Percentiles rank a stretch among this genome's conserved stretches.
Evolutionary conservation across 2,113 vertebrate genomes (phyloP).

Genomic region (Hypanus sabinus): DNA sequence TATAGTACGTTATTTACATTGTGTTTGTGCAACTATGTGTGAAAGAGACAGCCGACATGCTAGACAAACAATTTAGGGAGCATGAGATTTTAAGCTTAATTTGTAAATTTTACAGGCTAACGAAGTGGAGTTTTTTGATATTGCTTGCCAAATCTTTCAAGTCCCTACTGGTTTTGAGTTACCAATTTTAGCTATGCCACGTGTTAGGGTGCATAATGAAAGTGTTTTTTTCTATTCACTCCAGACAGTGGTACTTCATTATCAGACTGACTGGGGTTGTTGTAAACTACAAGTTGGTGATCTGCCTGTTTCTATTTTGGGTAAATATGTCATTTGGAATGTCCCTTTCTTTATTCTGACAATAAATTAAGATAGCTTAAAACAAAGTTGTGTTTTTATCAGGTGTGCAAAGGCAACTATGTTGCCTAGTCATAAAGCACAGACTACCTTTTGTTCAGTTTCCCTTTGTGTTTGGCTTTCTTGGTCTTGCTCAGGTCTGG

Average conservation of each 20-base stretch:
- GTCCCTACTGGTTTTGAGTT: neutral
- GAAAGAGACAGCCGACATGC: neutral
- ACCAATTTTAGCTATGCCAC: neutral
- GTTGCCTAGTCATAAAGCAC: neutral
- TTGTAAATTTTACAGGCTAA: neutral
- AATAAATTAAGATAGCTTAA: neutral
- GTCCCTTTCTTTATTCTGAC: neutral
- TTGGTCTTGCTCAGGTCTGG: neutral
- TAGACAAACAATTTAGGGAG: neutral
- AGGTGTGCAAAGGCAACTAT: neutral
- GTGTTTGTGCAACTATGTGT: neutral
- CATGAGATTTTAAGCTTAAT: conserved; percentile 23
- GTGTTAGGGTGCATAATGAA: too few species aligned
- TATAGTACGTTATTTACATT: neutral
- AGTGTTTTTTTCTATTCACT: neutral
- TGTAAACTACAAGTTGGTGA: neutral
- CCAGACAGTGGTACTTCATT: too few species aligned
- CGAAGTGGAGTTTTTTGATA: neutral
- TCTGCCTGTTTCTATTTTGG: neutral
- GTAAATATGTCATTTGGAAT: neutral
- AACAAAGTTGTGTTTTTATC: conserved; percentile 20
- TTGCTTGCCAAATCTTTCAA: neutral
- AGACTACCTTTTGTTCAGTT: neutral
- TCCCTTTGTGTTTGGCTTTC: neutral
- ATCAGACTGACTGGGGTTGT: neutral